phyloP scores from a whole-genome alignment of 2,113 vertebrate species.

The Motacilla tschutschensis region DNA sequence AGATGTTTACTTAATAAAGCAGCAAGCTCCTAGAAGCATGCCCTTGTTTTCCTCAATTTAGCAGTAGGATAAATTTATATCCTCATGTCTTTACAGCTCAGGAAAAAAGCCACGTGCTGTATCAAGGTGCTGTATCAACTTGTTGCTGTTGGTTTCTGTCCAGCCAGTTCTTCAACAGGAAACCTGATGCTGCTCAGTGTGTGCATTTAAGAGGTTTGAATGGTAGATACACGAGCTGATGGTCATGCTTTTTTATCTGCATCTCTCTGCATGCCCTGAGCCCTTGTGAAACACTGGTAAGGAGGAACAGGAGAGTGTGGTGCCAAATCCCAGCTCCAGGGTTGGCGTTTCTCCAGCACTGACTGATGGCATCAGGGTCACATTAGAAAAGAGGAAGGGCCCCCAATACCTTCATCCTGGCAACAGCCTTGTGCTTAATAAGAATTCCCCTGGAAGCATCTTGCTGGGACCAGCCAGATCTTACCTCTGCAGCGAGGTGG shows the following conservation, averaged over 20 bases:
- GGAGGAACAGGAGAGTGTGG: not conserved
- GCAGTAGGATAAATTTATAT: not conserved
- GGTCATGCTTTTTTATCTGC: not conserved
- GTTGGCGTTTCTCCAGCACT: not conserved
- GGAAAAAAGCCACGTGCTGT: not conserved
- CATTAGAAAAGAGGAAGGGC: not conserved
- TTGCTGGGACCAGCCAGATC: not conserved
- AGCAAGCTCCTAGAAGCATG: slow-evolving; percentile 18
- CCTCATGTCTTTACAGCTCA: slow-evolving; percentile 31
- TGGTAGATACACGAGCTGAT: not conserved
- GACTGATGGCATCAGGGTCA: not conserved
- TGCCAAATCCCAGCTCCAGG: not conserved
- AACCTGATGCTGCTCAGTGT: not conserved
- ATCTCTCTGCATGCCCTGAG: fast-evolving
- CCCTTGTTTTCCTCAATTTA: slow-evolving; percentile 53
- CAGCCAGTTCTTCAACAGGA: slow-evolving; percentile 13
- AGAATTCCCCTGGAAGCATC: not conserved
- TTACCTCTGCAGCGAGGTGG: not conserved
- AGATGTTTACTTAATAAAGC: slow-evolving; percentile 25
- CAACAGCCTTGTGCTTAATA: not conserved
- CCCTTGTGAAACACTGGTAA: not conserved
- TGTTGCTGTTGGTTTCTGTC: slow-evolving; percentile 35
- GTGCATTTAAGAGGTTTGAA: not conserved
- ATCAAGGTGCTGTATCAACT: not conserved
- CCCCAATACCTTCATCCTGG: not conserved